phyloP scores from a whole-genome alignment of 2,888 invertebrate genomes.

The Busseola fusca region DNA sequence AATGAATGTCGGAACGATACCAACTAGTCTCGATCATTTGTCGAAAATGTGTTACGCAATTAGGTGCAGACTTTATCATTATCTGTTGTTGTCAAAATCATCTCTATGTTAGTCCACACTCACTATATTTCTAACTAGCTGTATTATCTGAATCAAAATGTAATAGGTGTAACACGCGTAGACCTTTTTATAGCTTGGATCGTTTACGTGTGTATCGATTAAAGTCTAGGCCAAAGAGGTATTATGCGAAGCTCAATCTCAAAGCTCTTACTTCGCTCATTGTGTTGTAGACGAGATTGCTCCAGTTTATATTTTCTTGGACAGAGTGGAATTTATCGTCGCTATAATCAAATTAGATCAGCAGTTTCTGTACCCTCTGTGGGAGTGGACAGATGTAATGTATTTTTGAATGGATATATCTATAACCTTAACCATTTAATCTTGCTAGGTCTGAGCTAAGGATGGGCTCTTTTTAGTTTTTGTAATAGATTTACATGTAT shows the following conservation, averaged over 20 bases:
- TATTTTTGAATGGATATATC: conserved; percentile 24
- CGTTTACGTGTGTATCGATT: conserved; percentile 45
- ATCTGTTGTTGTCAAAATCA: conserved; percentile 9
- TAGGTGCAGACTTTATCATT: conserved; percentile 3
- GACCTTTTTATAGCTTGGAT: conserved; percentile 40
- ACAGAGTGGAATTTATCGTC: conserved; percentile 25
- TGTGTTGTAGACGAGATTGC: conserved; percentile 28
- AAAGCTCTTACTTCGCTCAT: conserved; percentile 22
- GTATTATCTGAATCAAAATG: conserved; percentile 12
- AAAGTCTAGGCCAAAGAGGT: conserved; percentile 33
- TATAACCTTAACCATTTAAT: conserved; percentile 15
- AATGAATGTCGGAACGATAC: too few relatives aligned
- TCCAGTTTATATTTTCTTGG: conserved; percentile 19
- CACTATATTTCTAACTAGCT: conserved; percentile 8
- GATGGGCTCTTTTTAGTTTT: neutral
- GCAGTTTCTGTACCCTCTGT: conserved; percentile 18
- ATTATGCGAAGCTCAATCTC: conserved; percentile 34
- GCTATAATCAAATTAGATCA: conserved; percentile 31
- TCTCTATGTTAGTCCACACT: conserved; percentile 26
- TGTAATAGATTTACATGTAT: neutral
- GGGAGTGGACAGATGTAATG: neutral
- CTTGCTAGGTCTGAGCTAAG: neutral
- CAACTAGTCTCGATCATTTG: too few relatives aligned
- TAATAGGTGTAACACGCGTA: conserved; percentile 29
- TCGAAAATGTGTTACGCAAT: too few relatives aligned